Conservation (phyloP, 2,888 invertebrate species). For the Thecocarcelia acutangulata region DNA sequence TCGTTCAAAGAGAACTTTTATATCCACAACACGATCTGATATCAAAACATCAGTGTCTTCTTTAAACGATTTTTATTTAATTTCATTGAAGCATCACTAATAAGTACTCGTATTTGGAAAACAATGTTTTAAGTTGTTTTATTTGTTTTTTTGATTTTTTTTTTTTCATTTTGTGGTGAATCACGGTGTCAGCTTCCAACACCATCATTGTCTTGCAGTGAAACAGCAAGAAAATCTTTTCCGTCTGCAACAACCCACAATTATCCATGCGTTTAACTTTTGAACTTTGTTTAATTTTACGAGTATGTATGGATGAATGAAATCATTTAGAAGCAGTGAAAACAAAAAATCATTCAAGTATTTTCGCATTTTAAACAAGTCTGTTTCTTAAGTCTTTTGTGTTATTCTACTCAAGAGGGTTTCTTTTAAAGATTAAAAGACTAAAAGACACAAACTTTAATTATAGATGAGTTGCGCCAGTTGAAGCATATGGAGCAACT, state of each 20-base stretch:
- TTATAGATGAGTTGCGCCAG: slow-evolving; percentile 27
- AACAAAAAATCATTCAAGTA: slow-evolving; percentile 1
- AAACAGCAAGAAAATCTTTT: slow-evolving; percentile 25
- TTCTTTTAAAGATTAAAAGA: slow-evolving; percentile 30
- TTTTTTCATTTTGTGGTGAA: slow-evolving; percentile 35
- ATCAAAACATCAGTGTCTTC: slow-evolving; percentile 43
- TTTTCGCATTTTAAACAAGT: slow-evolving; percentile 28
- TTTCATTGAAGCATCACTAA: slow-evolving; percentile 65
- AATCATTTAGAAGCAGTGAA: slow-evolving; percentile 27
- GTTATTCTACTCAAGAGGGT: slow-evolving; percentile 4
- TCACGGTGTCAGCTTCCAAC: slow-evolving; percentile 39
- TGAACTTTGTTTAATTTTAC: slow-evolving; percentile 61
- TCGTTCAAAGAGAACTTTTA: slow-evolving; percentile 10
- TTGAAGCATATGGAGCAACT: slow-evolving; percentile 35
- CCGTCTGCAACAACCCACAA: slow-evolving; percentile 30
- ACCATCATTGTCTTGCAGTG: slow-evolving; percentile 13
- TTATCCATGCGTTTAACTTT: slow-evolving; percentile 69
- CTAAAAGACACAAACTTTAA: slow-evolving; percentile 47
- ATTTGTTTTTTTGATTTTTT: slow-evolving; percentile 21
- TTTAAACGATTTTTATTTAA: slow-evolving; percentile 39
- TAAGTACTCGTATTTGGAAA: slow-evolving; percentile 47
- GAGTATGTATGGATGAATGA: slow-evolving; percentile 42
- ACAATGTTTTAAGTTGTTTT: slow-evolving; percentile 35
- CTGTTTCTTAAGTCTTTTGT: slow-evolving; percentile 56
- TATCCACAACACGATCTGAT: slow-evolving; percentile 37